Conservation (phyloP, 2,113 vertebrate species). For the Thomomys bottae region DNA sequence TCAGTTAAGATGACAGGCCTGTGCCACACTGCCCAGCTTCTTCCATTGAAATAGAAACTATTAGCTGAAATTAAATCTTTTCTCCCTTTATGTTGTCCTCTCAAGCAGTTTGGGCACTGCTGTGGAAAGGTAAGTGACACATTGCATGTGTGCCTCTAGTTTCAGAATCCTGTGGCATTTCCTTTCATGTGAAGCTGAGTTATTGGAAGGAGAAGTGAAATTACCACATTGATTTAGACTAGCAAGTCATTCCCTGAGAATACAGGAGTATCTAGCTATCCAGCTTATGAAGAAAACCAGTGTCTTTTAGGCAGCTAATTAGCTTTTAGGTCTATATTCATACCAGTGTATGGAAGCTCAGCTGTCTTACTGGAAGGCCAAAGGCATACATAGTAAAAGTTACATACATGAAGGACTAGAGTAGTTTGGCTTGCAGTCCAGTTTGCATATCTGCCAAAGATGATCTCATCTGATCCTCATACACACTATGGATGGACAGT, state of each 20-base stretch:
- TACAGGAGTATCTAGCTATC: not conserved
- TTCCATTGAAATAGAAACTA: too few species aligned
- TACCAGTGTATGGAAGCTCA: not conserved
- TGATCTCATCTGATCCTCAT: not conserved
- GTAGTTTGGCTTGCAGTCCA: not conserved
- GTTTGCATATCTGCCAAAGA: not conserved
- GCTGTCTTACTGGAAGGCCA: not conserved
- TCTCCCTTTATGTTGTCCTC: too few species aligned
- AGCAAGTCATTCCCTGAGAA: not conserved
- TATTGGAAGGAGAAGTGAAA: not conserved
- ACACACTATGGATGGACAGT: not conserved
- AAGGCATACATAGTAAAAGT: not conserved
- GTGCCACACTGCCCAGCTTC: too few species aligned
- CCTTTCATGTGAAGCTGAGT: not conserved
- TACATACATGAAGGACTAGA: too few species aligned
- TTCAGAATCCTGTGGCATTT: conserved; percentile 5
- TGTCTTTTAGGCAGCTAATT: not conserved
- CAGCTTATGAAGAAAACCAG: not conserved
- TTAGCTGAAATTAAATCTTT: too few species aligned
- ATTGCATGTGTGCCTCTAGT: not conserved
- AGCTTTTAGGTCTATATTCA: not conserved
- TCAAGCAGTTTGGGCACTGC: too few species aligned
- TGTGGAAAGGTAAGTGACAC: too few species aligned
- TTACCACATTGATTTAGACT: not conserved
- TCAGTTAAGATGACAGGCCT: too few species aligned